Conservation (phyloP, 2,888 invertebrate genomes). For the Anodontia alba region DNA sequence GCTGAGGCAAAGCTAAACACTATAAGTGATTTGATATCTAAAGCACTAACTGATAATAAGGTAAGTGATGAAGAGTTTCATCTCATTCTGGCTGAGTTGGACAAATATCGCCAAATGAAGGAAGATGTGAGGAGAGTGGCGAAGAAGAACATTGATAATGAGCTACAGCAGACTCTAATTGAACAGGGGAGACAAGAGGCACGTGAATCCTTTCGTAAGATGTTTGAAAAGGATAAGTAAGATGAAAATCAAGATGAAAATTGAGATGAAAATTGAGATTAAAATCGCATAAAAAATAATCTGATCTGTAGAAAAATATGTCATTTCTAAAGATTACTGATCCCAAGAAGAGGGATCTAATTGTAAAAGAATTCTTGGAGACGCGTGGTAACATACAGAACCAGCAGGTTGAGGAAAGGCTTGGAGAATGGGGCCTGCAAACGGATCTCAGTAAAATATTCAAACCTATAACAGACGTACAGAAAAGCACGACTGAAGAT, state of each 20-base stretch:
- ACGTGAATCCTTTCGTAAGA: constrained; percentile 17
- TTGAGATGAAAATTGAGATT: constrained; percentile 2
- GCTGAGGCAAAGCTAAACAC: too few species aligned
- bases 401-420: too few species aligned
- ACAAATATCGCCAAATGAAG: too few species aligned
- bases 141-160: constrained; percentile 6
- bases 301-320: too few species aligned
- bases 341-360: too few species aligned
- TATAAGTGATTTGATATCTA: too few species aligned
- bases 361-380: too few species aligned
- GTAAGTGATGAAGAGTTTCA: too few species aligned
- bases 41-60: too few species aligned
- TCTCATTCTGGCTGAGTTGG: too few species aligned
- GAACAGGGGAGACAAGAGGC: constrained; percentile 25
- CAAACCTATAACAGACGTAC: constrained; percentile 14
- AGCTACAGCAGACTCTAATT: constrained; percentile 7
- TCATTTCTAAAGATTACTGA: too few species aligned
- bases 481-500: constrained; percentile 1
- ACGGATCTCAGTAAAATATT: constrained; percentile 11
- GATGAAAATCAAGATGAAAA: background rate
- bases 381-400: too few species aligned
- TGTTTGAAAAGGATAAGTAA: constrained; percentile 22
- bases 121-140: constrained; percentile 1
- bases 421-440: constrained; percentile 2
- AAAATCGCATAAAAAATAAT: constrained; percentile 20